A percentile compares a stretch with the other conserved stretches of the same genome.
phyloP scores from a whole-genome alignment of 92 coral and sea anemone species.

The Meandrina meandrites region DNA sequence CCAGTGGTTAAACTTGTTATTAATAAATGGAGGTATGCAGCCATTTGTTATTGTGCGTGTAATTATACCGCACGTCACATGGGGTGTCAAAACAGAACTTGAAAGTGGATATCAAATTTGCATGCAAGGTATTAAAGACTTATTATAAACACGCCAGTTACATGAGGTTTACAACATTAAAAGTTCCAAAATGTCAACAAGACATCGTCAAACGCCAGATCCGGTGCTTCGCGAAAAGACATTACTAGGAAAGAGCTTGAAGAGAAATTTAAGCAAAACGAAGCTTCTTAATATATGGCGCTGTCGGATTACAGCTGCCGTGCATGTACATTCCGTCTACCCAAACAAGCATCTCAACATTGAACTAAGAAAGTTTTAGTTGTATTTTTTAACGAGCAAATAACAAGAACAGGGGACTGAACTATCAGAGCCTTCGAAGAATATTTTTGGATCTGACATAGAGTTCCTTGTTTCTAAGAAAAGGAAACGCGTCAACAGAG shows the following conservation, averaged over 20 bases:
- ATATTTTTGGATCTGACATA: background rate
- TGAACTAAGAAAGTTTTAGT: background rate
- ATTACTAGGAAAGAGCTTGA: background rate
- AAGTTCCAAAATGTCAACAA: background rate
- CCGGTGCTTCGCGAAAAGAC: background rate
- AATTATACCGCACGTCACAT: background rate
- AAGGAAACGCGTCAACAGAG: background rate
- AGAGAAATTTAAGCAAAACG: background rate
- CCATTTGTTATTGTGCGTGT: background rate
- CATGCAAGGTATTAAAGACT: background rate
- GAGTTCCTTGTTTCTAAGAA: background rate
- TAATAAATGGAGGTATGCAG: background rate
- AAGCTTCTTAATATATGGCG: background rate
- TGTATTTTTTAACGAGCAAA: background rate
- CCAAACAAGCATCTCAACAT: background rate
- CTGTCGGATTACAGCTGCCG: background rate
- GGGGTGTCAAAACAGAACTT: background rate
- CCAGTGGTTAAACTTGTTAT: no score
- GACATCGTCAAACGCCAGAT: background rate
- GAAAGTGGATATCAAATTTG: background rate
- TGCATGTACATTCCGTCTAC: background rate
- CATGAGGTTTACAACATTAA: background rate
- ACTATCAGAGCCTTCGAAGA: background rate
- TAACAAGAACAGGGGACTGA: background rate
- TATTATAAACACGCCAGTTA: background rate